Evolutionary conservation across 2,888 invertebrate species (phyloP), one percentile per base, ranked within the genome.

Genomic region (Nineta flava): DNA sequence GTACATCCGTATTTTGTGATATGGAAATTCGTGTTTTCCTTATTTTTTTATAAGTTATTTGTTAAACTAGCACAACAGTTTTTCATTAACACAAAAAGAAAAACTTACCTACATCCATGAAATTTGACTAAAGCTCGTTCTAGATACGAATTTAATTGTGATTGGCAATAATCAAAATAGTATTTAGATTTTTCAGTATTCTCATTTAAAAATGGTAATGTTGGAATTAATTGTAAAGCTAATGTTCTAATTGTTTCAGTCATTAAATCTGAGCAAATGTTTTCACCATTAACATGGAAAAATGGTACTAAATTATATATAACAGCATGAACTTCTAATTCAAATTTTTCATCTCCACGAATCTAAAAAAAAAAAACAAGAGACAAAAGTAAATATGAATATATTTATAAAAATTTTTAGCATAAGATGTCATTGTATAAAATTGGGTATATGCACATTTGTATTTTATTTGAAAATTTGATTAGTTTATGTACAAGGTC

Each of bases 261-360:
- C 15, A 77, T 63, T 16, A 73, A 72, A 13, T 67, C 58, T 1
- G 71, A 70, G 54, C 75, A 74, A 43, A 69, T 62, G 57, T 76
- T 76, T 44, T 74, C 74, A 52, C 72, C 71, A 59, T 74, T 74
- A 34, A 70, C 59, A 34, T 74, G 62, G 51, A 79, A 62, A 60
- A 76, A 75, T 48, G 72, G 61, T 45, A 75, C 66, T 40, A 76
- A 26, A 19, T 45, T 49, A 19, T 21, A 12, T 19, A 45, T 10
- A 16, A 35, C 48, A 42, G 32, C 38, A 43, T 21, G 52, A 10
- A 47, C 42, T 47, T 47, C 49, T 35, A 9, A 45, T 15, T 17
- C 43, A 15, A 15, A 45, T 42, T 38, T 51, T 16, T 34, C 21
- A 4, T 21, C 26, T 9, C 17, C 13, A 19, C 15, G 21, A 46